Base-by-base conservation (phyloP, 2,888 invertebrate genomes). In the Trachelus troglodyta region DNA sequence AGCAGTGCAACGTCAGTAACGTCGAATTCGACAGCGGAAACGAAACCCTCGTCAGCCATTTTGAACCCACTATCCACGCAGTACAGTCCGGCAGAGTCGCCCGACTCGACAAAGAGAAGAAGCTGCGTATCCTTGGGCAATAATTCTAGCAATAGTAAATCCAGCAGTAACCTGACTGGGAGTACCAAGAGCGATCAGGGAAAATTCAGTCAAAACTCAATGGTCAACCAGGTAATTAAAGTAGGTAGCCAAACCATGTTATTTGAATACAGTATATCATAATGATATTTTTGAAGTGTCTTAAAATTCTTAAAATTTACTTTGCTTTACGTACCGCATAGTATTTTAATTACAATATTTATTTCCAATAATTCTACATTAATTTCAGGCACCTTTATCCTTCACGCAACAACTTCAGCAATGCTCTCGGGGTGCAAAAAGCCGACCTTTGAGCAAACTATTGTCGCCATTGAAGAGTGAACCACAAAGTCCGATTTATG, bases 331-430 rank as follows among this genome's bases (percentile, higher is more conserved):
- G 74, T 74, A n/a, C n/a, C n/a, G 30, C 12, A 1, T 35, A 23
- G 15, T 11, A 56, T 75, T n/a, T 56, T 69, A 80, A 83, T 84
- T 80, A 79, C 81, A 23, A 4, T 56, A 9, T 56, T 23, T 23
- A 83, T 79, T 83, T 83, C 81, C 79, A 83, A 69, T 77, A 73
- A 56, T 77, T 73, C 77, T 80, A 77, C 82, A 81, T 74, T 83
- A 76, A 79, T 83, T 88, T 76, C 82, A 90, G 91, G 93, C 95
- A 81, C 96, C 96, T 23, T 93, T 98, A 88, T 97, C 98, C 75
- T 98, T 98, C 92, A 98, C 98, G 3, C 98, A 98, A 92, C 98
- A 98, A 93, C 93, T 98, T 76, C 98, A 98, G 83, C 95, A 97
- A 82, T 96, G 96, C 90, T 95, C 96, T 0, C 93, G 96, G 80